Base-by-base conservation (phyloP, 2,113 vertebrate genomes). In the Malurus cyaneus region DNA sequence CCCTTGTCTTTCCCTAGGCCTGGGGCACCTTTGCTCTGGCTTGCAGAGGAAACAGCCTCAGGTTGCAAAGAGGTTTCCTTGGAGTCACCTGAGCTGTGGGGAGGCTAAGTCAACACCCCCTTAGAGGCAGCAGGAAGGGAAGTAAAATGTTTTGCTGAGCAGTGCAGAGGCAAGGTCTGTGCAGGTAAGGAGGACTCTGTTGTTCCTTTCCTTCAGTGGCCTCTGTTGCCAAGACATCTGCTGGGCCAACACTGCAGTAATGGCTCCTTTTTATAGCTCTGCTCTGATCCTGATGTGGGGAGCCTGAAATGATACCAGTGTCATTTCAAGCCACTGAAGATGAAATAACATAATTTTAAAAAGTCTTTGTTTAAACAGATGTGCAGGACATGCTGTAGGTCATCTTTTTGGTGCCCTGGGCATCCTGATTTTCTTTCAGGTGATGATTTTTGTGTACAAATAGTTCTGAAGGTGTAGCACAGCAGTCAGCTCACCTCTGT, bases 51-150 rank as follows among this genome's bases (percentile, higher is more conserved):
- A 77, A 42, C 28, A 57, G 21, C 19, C 47, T 62, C 53, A 50
- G 61, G 31, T 84, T 41, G 39, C 59, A 56, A 18, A 41, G 41
- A 47, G 34, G 21, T 81, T 85, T 89, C 47, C 79, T 64, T 85
- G 80, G 52, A 86, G 47, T 46, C 0, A 0, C 23, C 28, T 1
- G 3, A 23, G 67, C 50, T 21, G 12, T 62, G 52, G 21, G 39
- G 60, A 78, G 39, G 32, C 34, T 47, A 32, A 71, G 44, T 81
- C 60, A 92, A 46, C 53, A 80, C 4, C 50, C 25, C 29, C 47
- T 61, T 50, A 21, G 21, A 80, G 59, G n/a, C 4, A 77, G 2
- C 59, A 69, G 83, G 91, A 61, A 20, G 54, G 69, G 52, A 52
- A 56, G 60, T 12, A 25, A 36, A n/a, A 5, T 28, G 10, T 21